phyloP scores from a whole-genome alignment of 2,888 invertebrate species.

The Dicyrtoma fusca region DNA sequence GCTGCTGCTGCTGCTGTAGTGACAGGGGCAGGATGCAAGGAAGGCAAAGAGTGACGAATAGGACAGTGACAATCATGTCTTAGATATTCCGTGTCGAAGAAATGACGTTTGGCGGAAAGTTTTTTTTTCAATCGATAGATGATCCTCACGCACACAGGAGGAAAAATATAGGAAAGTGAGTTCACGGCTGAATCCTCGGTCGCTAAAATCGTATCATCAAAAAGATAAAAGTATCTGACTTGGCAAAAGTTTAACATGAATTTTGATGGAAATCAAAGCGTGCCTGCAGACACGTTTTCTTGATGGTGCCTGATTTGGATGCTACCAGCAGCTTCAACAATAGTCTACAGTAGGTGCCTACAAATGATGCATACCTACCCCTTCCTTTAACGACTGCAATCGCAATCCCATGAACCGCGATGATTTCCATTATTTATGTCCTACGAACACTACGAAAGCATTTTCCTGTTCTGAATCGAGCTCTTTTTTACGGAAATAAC shows the following conservation, averaged over 20 bases:
- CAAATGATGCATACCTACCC: background rate
- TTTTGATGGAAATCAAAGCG: conserved; percentile 36
- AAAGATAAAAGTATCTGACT: conserved; percentile 16
- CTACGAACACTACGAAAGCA: too few species aligned
- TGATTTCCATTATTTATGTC: too few species aligned
- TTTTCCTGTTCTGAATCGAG: too few species aligned
- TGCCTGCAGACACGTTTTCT: conserved; percentile 32
- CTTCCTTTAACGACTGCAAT: too few species aligned
- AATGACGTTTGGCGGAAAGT: conserved; percentile 8
- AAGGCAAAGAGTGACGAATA: conserved; percentile 4
- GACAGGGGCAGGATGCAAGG: conserved; percentile 17
- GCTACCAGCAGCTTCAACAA: too few species aligned
- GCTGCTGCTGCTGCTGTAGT: too few species aligned
- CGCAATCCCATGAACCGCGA: too few species aligned
- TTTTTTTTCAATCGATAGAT: conserved; percentile 14
- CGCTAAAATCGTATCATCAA: background rate
- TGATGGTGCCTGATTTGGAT: conserved; percentile 30
- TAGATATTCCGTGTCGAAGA: conserved; percentile 1
- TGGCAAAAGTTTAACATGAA: conserved; percentile 4
- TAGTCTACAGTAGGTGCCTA: too few species aligned
- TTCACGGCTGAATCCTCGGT: background rate
- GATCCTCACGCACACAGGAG: conserved; percentile 6
- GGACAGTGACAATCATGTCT: conserved; percentile 20
- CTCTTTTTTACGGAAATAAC: too few species aligned
- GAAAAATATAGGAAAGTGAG: conserved; percentile 1